Evolutionary conservation across 1,140 invertebrate genomes (phyloP).

Genomic region (Leptopilina boulardi): DNA sequence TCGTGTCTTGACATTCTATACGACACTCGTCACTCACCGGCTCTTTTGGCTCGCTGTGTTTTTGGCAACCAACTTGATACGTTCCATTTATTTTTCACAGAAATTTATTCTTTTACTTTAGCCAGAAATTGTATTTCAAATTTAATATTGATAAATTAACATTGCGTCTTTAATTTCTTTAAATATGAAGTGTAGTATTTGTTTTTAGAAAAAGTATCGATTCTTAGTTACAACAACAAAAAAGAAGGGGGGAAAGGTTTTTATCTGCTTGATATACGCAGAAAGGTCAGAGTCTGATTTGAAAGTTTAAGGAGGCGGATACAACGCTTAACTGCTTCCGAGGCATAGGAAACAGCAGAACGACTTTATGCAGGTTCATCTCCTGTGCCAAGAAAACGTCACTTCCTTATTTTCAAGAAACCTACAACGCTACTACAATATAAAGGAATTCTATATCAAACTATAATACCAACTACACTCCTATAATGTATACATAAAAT

Average conservation of each 20-base stretch:
- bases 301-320: slow-evolving; percentile 25
- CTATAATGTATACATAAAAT: too few relatives aligned
- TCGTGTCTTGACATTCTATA: slow-evolving; percentile 8
- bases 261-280: neutral
- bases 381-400: slow-evolving; percentile 52
- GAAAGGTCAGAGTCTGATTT: slow-evolving; percentile 26
- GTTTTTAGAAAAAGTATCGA: neutral
- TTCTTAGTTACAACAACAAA: neutral
- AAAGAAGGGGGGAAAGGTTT: neutral
- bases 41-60: slow-evolving; percentile 27
- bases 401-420: slow-evolving; percentile 47
- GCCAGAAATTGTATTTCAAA: neutral
- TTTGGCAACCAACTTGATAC: slow-evolving; percentile 10
- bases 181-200: too few relatives aligned
- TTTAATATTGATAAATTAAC: neutral
- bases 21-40: slow-evolving; percentile 30
- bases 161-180: neutral
- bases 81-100: neutral
- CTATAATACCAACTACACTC: neutral
- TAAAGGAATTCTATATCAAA: neutral
- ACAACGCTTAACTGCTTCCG: slow-evolving; percentile 32
- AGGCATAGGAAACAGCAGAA: slow-evolving; percentile 17
- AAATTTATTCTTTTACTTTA: neutral
- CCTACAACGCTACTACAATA: slow-evolving; percentile 44
- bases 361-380: slow-evolving; percentile 53